A percentile compares a stretch with the other conserved stretches of the same genome.
Evolutionary conservation across 2,113 vertebrate genomes (phyloP).

Genomic region (Tursiops truncatus): DNA sequence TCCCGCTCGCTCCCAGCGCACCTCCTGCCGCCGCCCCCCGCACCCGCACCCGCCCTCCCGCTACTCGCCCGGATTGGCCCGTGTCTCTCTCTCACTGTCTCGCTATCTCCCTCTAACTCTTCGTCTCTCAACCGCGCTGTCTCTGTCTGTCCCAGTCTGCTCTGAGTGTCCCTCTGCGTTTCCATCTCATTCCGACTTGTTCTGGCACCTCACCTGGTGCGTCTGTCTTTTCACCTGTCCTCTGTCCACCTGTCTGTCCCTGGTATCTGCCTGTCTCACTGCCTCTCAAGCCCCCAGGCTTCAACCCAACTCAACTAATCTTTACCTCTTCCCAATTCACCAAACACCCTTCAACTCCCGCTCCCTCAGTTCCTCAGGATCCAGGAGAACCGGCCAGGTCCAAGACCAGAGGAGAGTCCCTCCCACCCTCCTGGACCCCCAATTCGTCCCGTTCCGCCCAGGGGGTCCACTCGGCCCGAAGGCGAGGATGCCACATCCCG

Average conservation of each 20-base stretch:
- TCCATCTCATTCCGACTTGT: not conserved
- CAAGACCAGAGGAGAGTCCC: not conserved
- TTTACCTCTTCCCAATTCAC: slow-evolving; percentile 40
- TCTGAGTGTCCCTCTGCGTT: not conserved
- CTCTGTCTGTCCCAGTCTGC: not conserved
- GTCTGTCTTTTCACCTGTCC: slow-evolving; percentile 24
- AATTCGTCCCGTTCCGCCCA: not conserved
- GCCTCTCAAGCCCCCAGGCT: not conserved
- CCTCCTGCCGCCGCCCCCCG: not conserved
- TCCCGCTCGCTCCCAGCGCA: not conserved
- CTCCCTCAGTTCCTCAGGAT: not conserved
- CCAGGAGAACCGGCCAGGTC: not conserved
- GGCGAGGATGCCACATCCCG: slow-evolving; percentile 53
- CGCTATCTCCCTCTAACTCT: not conserved
- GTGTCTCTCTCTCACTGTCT: not conserved
- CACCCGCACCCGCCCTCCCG: not conserved
- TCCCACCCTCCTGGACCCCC: not conserved
- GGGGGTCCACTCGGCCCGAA: slow-evolving; percentile 52
- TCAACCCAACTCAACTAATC: slow-evolving; percentile 47
- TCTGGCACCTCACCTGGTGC: not conserved
- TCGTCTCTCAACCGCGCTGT: not conserved
- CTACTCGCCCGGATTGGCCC: not conserved
- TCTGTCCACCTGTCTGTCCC: slow-evolving; percentile 4
- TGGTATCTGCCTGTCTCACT: not conserved
- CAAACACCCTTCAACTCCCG: slow-evolving; percentile 15